A percentile compares a stretch with the other conserved stretches of the same genome.
Evolutionary conservation across 1,140 invertebrate genomes (phyloP).

Genomic region (Wiebesia pumilae): DNA sequence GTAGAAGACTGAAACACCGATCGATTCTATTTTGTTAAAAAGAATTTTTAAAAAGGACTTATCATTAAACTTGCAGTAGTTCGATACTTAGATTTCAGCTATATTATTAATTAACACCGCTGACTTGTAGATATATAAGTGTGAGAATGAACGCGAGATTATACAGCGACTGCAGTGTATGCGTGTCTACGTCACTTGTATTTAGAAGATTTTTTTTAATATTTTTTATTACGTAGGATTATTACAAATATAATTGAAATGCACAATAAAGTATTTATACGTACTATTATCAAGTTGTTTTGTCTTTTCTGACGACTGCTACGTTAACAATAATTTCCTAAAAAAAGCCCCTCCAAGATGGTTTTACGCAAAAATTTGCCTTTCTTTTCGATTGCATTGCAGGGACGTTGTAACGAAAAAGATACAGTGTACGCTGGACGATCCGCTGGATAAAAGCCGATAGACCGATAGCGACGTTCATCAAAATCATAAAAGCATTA

Average conservation of each 20-base stretch:
- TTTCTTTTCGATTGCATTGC: background rate
- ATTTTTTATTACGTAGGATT: conserved; percentile 52
- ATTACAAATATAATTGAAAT: conserved; percentile 41
- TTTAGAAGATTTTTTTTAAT: conserved; percentile 37
- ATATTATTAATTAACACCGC: conserved; percentile 13
- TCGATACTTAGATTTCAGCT: conserved; percentile 35
- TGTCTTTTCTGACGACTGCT: background rate
- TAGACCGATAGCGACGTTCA: background rate
- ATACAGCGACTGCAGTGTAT: conserved; percentile 12
- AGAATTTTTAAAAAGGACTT: background rate
- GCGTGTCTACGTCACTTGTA: conserved; percentile 37
- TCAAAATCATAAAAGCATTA: background rate
- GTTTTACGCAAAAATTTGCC: background rate
- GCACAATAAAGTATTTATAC: conserved; percentile 55
- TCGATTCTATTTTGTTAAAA: conserved; percentile 18
- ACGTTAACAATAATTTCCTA: background rate
- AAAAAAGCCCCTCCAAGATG: too few relatives aligned
- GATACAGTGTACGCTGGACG: background rate
- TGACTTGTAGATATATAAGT: conserved; percentile 45
- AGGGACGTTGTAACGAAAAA: background rate
- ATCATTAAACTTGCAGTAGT: conserved; percentile 20
- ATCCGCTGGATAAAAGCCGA: background rate
- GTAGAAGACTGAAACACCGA: conserved; percentile 44
- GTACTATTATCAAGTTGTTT: conserved; percentile 6
- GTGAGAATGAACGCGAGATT: conserved; percentile 43